Conservation (phyloP, 2,113 vertebrate species). For the Alexandromys fortis region DNA sequence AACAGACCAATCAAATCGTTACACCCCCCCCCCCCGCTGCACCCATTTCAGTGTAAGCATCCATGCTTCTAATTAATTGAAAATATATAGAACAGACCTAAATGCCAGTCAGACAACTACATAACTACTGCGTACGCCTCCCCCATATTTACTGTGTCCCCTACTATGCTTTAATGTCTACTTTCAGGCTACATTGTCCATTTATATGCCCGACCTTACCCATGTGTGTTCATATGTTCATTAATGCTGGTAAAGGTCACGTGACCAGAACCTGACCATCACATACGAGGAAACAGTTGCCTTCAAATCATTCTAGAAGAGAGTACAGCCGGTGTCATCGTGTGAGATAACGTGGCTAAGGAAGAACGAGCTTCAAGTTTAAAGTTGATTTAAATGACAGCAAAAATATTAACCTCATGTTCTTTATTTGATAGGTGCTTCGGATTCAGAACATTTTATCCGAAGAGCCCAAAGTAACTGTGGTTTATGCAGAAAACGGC, state of each 20-base stretch:
- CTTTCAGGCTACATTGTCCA: too few relatives aligned
- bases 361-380: background rate
- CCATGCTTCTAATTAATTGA: background rate
- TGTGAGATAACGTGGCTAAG: background rate
- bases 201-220: background rate
- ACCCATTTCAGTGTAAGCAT: background rate
- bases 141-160: background rate
- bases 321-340: background rate
- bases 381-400: background rate
- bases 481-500: conserved; percentile 90
- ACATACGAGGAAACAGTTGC: background rate
- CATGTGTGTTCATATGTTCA: background rate
- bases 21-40: rapidly evolving
- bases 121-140: background rate
- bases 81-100: background rate
- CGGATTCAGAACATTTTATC: conserved; percentile 91
- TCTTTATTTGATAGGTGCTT: conserved; percentile 86
- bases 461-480: conserved; percentile 88
- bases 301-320: conserved; percentile 13
- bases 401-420: background rate
- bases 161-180: background rate
- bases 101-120: background rate
- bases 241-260: background rate
- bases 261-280: background rate
- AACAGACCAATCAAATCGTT: background rate